These are phyloP conservation scores for Marasmarcha lunaedactyla DNA, from an alignment of 2,888 invertebrate genomes.

Conservation along the genomic window DNA sequence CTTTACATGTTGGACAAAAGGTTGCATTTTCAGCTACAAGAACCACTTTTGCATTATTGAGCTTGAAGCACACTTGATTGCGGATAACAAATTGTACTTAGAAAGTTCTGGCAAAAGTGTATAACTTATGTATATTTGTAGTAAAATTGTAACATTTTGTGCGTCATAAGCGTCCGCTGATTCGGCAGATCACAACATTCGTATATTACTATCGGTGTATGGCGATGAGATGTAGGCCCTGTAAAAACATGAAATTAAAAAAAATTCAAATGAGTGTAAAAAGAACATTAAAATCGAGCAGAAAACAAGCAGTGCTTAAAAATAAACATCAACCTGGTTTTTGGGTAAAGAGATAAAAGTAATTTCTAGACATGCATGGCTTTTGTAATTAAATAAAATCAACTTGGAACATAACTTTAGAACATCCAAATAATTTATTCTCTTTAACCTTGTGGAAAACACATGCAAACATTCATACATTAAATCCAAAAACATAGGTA, in stretches of 20 bases:
- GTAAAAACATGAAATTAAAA: conserved; percentile 35
- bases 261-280: conserved; percentile 3
- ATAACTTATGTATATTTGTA: conserved; percentile 17
- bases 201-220: conserved; percentile 73
- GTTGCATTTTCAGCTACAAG: too few relatives aligned
- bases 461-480: too few relatives aligned
- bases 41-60: too few relatives aligned
- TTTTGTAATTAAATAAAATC: neutral
- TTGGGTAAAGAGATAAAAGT: too few relatives aligned
- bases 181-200: conserved; percentile 63
- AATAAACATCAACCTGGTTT: too few relatives aligned
- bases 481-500: too few relatives aligned
- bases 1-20: too few relatives aligned
- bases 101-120: neutral
- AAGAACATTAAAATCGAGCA: too few relatives aligned
- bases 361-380: too few relatives aligned
- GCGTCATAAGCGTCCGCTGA: conserved; percentile 26
- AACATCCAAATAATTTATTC: too few relatives aligned
- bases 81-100: conserved; percentile 1
- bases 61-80: too few relatives aligned
- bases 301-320: neutral
- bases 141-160: conserved; percentile 31
- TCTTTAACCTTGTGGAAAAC: too few relatives aligned
- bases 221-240: conserved; percentile 77
- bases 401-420: neutral